Evolutionary conservation across 2,113 vertebrate genomes (phyloP).

Genomic region (Dipodomys ordii): DNA sequence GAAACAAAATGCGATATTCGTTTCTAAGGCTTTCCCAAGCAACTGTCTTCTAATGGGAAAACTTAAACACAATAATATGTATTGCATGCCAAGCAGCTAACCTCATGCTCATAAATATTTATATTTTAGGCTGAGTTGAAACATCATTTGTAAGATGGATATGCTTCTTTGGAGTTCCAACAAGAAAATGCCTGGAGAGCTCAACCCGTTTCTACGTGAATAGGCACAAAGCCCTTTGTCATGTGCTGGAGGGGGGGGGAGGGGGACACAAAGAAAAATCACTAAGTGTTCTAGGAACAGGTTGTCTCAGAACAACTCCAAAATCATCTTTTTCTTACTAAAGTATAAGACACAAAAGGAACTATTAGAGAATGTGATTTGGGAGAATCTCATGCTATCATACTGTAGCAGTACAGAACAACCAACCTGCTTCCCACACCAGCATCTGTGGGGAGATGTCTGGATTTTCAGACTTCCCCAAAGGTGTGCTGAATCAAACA

Average conservation of each 20-base stretch:
- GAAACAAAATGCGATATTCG: slow-evolving; percentile 61
- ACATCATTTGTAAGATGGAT: slow-evolving; percentile 77
- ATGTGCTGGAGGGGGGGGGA: background rate
- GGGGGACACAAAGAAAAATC: background rate
- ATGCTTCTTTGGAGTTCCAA: slow-evolving; percentile 68
- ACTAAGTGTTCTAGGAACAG: background rate
- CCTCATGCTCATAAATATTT: slow-evolving; percentile 81
- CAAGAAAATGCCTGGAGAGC: slow-evolving; percentile 53
- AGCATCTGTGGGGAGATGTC: background rate
- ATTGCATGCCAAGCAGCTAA: slow-evolving; percentile 76
- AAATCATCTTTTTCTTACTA: background rate
- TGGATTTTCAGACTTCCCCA: background rate
- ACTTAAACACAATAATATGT: slow-evolving; percentile 74
- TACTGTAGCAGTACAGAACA: background rate
- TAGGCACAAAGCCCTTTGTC: slow-evolving; percentile 7
- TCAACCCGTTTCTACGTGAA: slow-evolving; percentile 19
- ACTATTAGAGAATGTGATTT: background rate
- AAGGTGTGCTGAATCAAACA: background rate
- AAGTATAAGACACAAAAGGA: background rate
- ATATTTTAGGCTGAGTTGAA: slow-evolving; percentile 72
- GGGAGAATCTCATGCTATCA: background rate
- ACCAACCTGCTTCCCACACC: background rate
- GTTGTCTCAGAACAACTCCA: background rate
- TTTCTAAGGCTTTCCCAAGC: slow-evolving; percentile 77
- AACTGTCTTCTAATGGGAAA: slow-evolving; percentile 80